phyloP scores from a whole-genome alignment of 2,113 vertebrate species.

The Dascyllus trimaculatus region DNA sequence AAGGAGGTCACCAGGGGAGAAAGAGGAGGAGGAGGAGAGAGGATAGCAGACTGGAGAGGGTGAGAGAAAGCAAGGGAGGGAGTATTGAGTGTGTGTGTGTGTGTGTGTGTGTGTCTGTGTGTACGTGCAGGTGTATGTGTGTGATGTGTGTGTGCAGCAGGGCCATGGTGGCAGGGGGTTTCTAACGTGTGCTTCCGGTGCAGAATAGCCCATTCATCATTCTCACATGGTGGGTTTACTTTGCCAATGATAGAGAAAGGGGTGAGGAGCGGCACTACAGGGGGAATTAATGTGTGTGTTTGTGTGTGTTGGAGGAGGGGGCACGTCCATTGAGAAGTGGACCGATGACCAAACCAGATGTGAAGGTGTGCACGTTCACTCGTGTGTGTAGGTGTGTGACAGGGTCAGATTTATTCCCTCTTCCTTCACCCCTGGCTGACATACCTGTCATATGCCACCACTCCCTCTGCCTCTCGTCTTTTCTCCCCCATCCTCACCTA shows the following conservation, averaged over 20 bases:
- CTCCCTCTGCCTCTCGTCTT: constrained; percentile 4
- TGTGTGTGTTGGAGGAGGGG: constrained; percentile 71
- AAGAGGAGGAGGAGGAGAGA: constrained; percentile 37
- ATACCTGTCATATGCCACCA: constrained; percentile 60
- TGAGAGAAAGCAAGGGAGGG: constrained; percentile 34
- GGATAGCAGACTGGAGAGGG: constrained; percentile 51
- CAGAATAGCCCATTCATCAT: constrained; percentile 83
- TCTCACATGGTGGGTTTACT: constrained; percentile 82
- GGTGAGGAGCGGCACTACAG: constrained; percentile 70
- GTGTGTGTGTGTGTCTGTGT: constrained; percentile 50
- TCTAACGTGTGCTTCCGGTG: constrained; percentile 80
- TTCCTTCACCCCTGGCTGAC: constrained; percentile 43
- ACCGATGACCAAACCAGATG: constrained; percentile 79
- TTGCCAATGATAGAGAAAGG: constrained; percentile 81
- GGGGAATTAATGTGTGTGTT: constrained; percentile 75
- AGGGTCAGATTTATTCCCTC: constrained; percentile 58
- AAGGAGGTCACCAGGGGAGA: constrained; percentile 73
- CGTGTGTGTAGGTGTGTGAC: constrained; percentile 47
- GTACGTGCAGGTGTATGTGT: constrained; percentile 52
- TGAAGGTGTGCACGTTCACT: constrained; percentile 50
- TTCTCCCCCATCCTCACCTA: constrained; percentile 29
- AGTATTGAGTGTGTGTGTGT: constrained; percentile 36
- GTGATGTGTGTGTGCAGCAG: constrained; percentile 49
- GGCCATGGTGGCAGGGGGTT: constrained; percentile 67
- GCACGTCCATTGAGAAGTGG: constrained; percentile 58